A percentile compares a stretch with the other conserved stretches of the same genome.
Evolutionary conservation across 2,797 vertebrate species (phyloP).

Genomic region (Sebastes hubbsi): DNA sequence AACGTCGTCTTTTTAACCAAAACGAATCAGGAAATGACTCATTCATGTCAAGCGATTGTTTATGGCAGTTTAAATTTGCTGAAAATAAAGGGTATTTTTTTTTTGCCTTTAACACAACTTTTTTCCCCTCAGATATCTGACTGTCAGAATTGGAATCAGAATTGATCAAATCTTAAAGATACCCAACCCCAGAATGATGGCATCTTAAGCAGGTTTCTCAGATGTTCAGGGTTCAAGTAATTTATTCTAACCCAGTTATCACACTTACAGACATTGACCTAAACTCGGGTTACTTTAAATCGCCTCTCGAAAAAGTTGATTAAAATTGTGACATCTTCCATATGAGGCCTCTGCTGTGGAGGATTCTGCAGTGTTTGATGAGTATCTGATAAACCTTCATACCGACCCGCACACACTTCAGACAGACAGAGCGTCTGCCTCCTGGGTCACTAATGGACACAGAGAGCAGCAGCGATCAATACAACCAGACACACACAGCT

Average conservation of each 20-base stretch:
- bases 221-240: background rate
- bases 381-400: conserved; percentile 52
- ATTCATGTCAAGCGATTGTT: background rate
- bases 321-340: conserved; percentile 33
- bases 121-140: background rate
- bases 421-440: conserved; percentile 81
- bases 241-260: conserved; percentile 1
- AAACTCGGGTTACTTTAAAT: conserved; percentile 3
- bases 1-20: no score
- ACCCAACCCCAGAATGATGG: background rate
- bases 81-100: background rate
- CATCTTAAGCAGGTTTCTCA: background rate
- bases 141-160: background rate
- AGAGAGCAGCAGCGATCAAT: conserved; percentile 79
- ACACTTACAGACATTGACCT: conserved; percentile 9
- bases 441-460: conserved; percentile 83
- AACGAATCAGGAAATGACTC: no score
- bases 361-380: conserved; percentile 43
- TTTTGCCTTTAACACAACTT: background rate
- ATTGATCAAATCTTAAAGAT: background rate
- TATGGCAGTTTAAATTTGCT: background rate
- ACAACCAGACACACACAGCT: conserved; percentile 73
- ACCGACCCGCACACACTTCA: conserved; percentile 47
- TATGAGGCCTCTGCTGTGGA: conserved; percentile 25
- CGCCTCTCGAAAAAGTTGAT: background rate